Evolutionary conservation across 2,888 invertebrate species (phyloP).

Genomic region (Blastobasis lacticolella): DNA sequence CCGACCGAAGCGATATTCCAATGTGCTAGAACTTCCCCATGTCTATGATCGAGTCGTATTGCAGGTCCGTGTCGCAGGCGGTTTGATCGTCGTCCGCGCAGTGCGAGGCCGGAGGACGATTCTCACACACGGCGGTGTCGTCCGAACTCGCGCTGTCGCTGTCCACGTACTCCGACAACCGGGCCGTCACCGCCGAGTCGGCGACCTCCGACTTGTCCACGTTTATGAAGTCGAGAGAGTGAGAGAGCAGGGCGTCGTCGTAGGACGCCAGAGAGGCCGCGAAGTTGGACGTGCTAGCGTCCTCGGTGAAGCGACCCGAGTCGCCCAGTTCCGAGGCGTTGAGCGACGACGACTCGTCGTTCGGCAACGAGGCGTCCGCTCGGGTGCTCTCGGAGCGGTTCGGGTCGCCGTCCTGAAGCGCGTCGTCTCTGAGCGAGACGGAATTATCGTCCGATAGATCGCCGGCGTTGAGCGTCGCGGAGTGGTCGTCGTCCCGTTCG

Average conservation of each 20-base stretch:
- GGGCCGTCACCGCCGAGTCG: constrained; percentile 15
- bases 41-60: constrained; percentile 70
- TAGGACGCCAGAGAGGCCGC: constrained; percentile 36
- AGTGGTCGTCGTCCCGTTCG: constrained; percentile 43
- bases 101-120: constrained; percentile 21
- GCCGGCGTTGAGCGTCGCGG: constrained; percentile 53
- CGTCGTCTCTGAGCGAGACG: constrained; percentile 27
- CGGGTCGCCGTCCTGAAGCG: constrained; percentile 19
- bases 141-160: constrained; percentile 57
- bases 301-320: constrained; percentile 61
- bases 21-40: constrained; percentile 60
- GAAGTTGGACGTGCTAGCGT: constrained; percentile 51
- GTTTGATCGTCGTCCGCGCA: constrained; percentile 34
- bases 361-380: constrained; percentile 26
- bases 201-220: constrained; percentile 32
- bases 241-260: constrained; percentile 60
- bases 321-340: constrained; percentile 54
- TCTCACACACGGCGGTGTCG: constrained; percentile 42
- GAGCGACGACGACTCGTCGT: constrained; percentile 43
- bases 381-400: constrained; percentile 19
- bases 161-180: constrained; percentile 52
- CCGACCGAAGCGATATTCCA: too few species aligned
- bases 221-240: constrained; percentile 47
- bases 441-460: constrained; percentile 59
- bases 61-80: constrained; percentile 54